Conservation (phyloP, 2,797 vertebrate species). For the Fundulus diaphanus region DNA sequence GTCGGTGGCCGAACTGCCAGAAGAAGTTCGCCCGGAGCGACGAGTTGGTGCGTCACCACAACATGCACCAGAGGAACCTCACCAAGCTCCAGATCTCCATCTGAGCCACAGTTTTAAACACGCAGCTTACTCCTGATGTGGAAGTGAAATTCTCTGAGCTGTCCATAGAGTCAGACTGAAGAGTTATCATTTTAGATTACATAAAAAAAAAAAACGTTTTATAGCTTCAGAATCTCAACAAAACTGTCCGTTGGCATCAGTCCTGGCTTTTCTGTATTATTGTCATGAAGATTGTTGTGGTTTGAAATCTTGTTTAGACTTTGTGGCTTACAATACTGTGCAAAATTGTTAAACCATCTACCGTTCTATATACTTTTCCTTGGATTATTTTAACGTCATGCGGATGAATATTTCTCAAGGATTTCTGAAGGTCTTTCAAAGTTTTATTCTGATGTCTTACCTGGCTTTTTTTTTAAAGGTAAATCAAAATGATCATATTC, state of each 20-base stretch:
- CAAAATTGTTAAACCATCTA: neutral
- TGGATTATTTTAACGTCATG: neutral
- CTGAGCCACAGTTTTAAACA: constrained; percentile 69
- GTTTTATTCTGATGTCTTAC: neutral
- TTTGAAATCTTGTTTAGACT: neutral
- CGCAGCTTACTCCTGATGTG: neutral
- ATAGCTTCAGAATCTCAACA: neutral
- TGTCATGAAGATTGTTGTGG: neutral
- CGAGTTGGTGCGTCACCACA: constrained; percentile 97
- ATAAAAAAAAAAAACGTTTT: neutral
- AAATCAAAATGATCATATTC: neutral
- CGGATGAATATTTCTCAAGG: neutral
- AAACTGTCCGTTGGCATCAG: neutral
- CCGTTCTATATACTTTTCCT: neutral
- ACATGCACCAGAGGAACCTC: constrained; percentile 99
- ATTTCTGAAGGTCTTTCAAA: neutral
- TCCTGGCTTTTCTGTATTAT: neutral
- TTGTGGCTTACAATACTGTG: neutral
- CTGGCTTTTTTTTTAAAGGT: neutral
- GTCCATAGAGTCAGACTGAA: neutral
- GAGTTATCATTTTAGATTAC: neutral
- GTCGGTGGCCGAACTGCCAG: constrained; percentile 99
- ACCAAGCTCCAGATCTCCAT: constrained; percentile 95
- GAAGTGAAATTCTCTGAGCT: neutral
- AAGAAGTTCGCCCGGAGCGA: constrained; percentile 99